These are phyloP conservation scores for Phrynocephalus forsythii DNA, from an alignment of 2,797 vertebrate species.

Conservation along the genomic window DNA sequence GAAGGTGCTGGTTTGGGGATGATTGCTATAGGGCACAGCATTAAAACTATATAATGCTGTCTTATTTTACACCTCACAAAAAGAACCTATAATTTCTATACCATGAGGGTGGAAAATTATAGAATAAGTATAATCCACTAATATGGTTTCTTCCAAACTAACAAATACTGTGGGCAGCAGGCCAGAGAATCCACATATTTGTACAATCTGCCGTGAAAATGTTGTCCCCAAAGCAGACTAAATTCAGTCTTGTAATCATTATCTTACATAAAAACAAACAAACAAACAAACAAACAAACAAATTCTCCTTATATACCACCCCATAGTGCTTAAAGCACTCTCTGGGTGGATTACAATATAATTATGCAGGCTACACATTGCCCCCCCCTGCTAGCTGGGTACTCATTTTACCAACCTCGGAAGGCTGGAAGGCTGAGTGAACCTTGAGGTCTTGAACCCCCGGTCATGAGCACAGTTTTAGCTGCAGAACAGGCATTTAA, in stretches of 20 bases:
- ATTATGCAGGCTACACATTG: too few species aligned
- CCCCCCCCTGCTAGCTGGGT: too few species aligned
- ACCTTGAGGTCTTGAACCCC: too few species aligned
- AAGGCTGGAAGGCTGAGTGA: too few species aligned
- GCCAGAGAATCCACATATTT: neutral
- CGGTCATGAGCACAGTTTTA: too few species aligned
- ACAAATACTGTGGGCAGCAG: neutral
- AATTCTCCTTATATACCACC: too few species aligned
- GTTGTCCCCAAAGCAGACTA: neutral
- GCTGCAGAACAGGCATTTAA: too few species aligned
- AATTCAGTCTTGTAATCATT: neutral
- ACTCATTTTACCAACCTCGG: too few species aligned
- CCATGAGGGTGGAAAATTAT: neutral
- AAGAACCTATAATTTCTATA: rapidly evolving
- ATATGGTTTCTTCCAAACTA: neutral
- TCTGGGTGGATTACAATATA: too few species aligned
- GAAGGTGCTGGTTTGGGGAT: too few species aligned
- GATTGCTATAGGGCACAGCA: neutral
- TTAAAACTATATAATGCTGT: neutral
- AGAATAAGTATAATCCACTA: neutral
- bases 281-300: too few species aligned
- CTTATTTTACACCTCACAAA: neutral
- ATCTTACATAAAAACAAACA: neutral
- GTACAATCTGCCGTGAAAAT: neutral
- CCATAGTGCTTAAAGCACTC: too few species aligned